Base-by-base conservation (phyloP, 2,113 vertebrate species). In the Dissostichus mawsoni region DNA sequence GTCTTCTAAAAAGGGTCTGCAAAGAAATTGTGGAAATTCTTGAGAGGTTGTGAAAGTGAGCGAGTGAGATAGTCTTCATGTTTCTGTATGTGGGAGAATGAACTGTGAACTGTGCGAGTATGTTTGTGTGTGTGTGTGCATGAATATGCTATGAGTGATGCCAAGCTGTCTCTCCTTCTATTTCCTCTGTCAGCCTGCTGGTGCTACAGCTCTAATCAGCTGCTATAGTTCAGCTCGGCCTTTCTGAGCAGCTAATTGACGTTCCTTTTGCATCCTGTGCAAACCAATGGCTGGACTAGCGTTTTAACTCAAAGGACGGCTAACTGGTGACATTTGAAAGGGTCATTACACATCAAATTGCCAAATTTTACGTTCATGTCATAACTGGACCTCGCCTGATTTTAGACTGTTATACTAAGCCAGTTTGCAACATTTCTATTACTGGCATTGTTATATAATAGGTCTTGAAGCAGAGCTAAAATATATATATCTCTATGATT, bases 201-300 rank as follows among this genome's bases (percentile, higher is more conserved):
- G n/a, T 61, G 74, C 65, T 33, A 11, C 33, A 41, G 23, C 74
- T 72, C 41, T 57, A 80, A 74, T 77, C 72, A 77, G 76, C 73
- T 74, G 69, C 56, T 71, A 48, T 29, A 76, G 52, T 74, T 76
- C 29, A 29, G 3, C 29, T 4, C 51, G 2, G 44, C 41, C 41
- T 72, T 52, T 48, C 20, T 14, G 23, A 67, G 64, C 29, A 41
- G 16, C 50, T 63, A 18, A 57, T 8, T 57, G 8, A 61, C 3
- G 0, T 70, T 76, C 12, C 55, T 63, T 58, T 74, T 14, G 23
- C 72, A 55, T 69, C 10, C 53, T 45, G 16, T 0, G 14, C 5
- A n/a, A 58, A 69, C 2, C 18, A 12, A 18, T 55, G 2, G 1
- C 12, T 55, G 11, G 5, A 9, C 23, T 5, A 11, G 2, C 0